Percentiles rank a stretch among this genome's conserved stretches.
phyloP scores from a whole-genome alignment of 1,140 invertebrate species.

The Babylonia areolata region DNA sequence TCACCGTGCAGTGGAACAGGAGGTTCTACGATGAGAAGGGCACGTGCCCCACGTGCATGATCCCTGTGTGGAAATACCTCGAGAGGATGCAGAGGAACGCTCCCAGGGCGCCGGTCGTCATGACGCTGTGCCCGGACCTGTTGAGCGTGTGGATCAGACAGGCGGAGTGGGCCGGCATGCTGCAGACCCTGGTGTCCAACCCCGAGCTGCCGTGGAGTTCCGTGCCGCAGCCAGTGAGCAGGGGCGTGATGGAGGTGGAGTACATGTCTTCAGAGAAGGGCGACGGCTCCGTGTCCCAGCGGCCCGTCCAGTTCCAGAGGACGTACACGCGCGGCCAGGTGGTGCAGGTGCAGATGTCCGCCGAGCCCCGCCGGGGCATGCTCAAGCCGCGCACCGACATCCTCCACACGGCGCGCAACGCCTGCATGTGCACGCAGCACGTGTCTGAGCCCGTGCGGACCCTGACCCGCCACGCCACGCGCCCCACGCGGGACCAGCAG shows the following conservation, averaged over 20 bases:
- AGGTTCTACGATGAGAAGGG: conserved; percentile 29
- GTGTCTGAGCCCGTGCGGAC: conserved; percentile 49
- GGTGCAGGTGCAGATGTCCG: conserved; percentile 49
- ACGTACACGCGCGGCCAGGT: conserved; percentile 49
- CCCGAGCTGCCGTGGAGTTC: not conserved
- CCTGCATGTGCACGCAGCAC: conserved; percentile 55
- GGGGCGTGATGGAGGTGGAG: not conserved
- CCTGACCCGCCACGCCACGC: conserved; percentile 41
- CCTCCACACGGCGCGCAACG: conserved; percentile 49
- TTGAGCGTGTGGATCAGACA: not conserved
- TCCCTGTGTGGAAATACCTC: conserved; percentile 31
- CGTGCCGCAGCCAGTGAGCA: not conserved
- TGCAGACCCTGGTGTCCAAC: not conserved
- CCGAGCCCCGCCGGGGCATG: conserved; percentile 46
- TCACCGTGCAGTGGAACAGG: conserved; percentile 36
- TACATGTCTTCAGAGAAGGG: conserved; percentile 35
- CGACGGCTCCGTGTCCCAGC: not conserved
- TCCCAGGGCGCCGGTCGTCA: not conserved
- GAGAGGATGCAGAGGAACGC: conserved; percentile 6
- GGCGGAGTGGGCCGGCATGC: conserved; percentile 25
- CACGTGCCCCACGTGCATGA: conserved; percentile 8
- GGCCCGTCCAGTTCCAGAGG: conserved; percentile 44
- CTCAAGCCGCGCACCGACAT: conserved; percentile 46
- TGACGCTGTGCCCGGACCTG: conserved; percentile 34
- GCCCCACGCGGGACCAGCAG: not conserved